These are phyloP conservation scores for Cepaea hortensis DNA, from an alignment of 2,888 invertebrate genomes.

Conservation along the genomic window DNA sequence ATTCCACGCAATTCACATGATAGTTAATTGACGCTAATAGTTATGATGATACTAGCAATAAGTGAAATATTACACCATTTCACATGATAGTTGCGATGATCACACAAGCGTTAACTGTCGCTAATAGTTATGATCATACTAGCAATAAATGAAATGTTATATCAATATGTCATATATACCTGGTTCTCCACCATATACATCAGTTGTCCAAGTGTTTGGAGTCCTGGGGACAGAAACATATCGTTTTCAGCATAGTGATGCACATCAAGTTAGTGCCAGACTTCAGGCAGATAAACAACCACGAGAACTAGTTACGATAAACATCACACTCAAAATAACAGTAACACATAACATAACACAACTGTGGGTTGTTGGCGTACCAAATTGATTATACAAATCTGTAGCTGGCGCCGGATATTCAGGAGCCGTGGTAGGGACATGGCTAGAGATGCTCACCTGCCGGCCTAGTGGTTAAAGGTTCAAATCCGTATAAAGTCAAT, in stretches of 20 bases:
- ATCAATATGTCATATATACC: background rate
- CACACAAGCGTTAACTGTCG: background rate
- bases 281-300: too few species aligned
- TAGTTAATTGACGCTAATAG: background rate
- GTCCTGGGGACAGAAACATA: background rate
- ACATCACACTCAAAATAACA: too few species aligned
- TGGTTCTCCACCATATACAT: constrained; percentile 28
- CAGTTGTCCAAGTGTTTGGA: constrained; percentile 26
- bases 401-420: too few species aligned
- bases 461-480: too few species aligned
- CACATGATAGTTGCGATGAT: background rate
- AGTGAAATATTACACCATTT: background rate
- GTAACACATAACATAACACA: too few species aligned
- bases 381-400: too few species aligned
- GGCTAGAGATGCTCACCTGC: too few species aligned
- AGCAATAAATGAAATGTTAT: background rate
- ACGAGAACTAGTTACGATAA: too few species aligned
- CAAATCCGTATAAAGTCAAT: too few species aligned
- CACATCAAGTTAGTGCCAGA: background rate
- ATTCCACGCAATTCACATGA: too few species aligned
- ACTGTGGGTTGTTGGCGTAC: too few species aligned
- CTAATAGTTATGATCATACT: background rate
- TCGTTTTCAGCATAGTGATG: background rate
- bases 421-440: too few species aligned
- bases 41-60: background rate